Percentiles rank a stretch among this genome's conserved stretches.
These are phyloP conservation scores for Bombus breviceps DNA, from an alignment of 1,140 invertebrate genomes.

Conservation along the genomic window DNA sequence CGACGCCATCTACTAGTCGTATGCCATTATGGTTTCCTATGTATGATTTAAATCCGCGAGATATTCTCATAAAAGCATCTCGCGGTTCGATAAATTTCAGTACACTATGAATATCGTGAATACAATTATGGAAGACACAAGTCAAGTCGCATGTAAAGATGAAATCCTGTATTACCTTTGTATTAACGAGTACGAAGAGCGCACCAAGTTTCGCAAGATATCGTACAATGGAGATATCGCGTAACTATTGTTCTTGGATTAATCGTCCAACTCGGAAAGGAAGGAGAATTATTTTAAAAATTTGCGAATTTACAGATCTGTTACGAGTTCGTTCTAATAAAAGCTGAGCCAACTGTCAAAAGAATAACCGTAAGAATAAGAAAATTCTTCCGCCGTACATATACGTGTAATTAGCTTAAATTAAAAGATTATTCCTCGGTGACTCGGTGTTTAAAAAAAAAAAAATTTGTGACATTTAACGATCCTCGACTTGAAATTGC, in stretches of 20 bases:
- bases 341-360: background rate
- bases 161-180: background rate
- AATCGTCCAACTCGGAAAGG: background rate
- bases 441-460: background rate
- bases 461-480: too few relatives aligned
- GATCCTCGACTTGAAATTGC: background rate
- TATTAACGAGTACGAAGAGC: background rate
- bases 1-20: too few relatives aligned
- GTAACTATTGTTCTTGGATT: background rate
- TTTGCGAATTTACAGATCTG: background rate
- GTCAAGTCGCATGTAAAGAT: background rate
- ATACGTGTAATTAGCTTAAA: too few relatives aligned
- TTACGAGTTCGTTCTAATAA: background rate
- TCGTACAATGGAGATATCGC: too few relatives aligned
- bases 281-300: background rate
- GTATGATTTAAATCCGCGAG: background rate
- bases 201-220: background rate
- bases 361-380: background rate
- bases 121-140: background rate
- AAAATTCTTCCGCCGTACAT: too few relatives aligned
- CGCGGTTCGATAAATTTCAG: background rate
- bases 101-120: slow-evolving; percentile 5
- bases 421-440: too few relatives aligned
- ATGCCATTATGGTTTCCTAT: background rate
- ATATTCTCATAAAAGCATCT: background rate